These are phyloP conservation scores for Acanthosepion lycidas DNA, from an alignment of 2,888 invertebrate genomes.

Conservation along the genomic window DNA sequence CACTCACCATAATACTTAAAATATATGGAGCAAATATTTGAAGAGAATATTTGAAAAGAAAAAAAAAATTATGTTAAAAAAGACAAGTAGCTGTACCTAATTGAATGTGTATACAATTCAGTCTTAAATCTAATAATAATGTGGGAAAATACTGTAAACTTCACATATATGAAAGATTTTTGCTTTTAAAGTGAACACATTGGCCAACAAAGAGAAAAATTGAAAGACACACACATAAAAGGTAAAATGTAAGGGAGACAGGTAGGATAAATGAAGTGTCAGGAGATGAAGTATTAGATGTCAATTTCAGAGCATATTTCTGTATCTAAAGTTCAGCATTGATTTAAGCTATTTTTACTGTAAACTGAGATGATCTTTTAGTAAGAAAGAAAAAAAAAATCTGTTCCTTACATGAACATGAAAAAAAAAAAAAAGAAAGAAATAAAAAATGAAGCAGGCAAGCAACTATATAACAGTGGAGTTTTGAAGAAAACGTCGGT, in stretches of 20 bases:
- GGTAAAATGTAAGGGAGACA: constrained; percentile 6
- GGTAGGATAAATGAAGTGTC: background rate
- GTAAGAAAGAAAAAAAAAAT: background rate
- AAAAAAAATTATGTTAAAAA: too few species aligned
- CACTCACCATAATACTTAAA: too few species aligned
- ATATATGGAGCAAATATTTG: too few species aligned
- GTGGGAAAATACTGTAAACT: too few species aligned
- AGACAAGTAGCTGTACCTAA: too few species aligned
- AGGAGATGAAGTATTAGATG: constrained; percentile 33
- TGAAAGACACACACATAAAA: background rate
- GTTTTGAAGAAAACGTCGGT: background rate
- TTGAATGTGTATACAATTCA: too few species aligned
- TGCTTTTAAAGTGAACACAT: background rate
- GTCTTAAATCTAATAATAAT: too few species aligned
- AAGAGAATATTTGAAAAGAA: too few species aligned
- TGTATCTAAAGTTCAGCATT: background rate
- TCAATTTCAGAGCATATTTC: constrained; percentile 33
- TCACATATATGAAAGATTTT: too few species aligned
- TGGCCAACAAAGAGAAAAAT: background rate
- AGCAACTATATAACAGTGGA: background rate
- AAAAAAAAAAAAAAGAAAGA: too few species aligned
- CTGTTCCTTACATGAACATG: background rate
- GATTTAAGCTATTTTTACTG: background rate
- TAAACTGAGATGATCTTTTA: background rate
- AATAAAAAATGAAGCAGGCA: background rate